phyloP scores from a whole-genome alignment of 2,113 vertebrate species.

The Gnathochromis pfefferi region DNA sequence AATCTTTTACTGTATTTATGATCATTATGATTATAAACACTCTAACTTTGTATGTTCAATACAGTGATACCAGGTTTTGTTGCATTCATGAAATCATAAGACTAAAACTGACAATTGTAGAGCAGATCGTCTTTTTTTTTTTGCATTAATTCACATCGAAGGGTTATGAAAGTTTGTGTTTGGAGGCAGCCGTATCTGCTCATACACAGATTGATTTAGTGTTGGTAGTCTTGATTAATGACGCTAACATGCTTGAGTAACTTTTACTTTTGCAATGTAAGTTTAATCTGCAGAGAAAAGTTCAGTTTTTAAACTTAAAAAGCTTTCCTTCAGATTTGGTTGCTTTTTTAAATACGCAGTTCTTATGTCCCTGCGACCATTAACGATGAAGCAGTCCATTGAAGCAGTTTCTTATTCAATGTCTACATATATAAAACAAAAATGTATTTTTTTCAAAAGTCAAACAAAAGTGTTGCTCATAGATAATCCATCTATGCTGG shows the following conservation, averaged over 20 bases:
- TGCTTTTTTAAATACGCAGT: neutral
- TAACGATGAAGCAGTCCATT: neutral
- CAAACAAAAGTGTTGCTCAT: neutral
- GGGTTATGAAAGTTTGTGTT: neutral
- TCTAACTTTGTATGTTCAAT: neutral
- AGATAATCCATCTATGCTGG: fast-evolving
- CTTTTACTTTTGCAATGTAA: neutral
- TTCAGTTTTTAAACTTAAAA: fast-evolving
- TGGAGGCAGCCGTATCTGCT: neutral
- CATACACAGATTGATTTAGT: neutral
- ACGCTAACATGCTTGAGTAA: fast-evolving
- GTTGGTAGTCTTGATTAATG: neutral
- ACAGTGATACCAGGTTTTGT: neutral
- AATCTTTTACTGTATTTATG: neutral
- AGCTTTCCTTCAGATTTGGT: neutral
- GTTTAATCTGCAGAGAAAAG: neutral
- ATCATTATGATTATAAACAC: fast-evolving
- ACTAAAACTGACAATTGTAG: fast-evolving
- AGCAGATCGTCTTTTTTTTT: neutral
- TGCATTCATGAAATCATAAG: neutral
- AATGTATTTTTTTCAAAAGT: fast-evolving
- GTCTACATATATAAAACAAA: neutral
- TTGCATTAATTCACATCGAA: neutral
- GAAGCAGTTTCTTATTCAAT: neutral
- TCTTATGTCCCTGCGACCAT: neutral